A percentile compares a stretch with the other conserved stretches of the same genome.
Conservation (phyloP, 2,113 vertebrate genomes). For the Balaeniceps rex region DNA sequence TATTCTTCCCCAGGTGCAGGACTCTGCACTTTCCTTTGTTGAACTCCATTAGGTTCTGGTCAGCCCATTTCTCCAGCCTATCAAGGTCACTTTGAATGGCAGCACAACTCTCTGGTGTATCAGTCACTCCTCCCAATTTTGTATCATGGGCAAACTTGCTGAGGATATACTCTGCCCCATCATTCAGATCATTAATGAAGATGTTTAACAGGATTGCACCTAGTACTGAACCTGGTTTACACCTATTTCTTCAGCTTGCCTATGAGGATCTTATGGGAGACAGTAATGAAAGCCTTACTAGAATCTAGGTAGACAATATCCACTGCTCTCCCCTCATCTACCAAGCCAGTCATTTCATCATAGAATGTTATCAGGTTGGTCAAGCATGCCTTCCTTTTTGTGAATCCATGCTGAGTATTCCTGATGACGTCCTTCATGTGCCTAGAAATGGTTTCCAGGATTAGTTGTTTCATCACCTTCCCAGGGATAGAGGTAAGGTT, state of each 20-base stretch:
- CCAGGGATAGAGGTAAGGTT: not conserved
- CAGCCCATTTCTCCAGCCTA: not conserved
- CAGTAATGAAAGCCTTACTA: not conserved
- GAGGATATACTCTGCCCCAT: not conserved
- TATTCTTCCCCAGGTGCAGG: not conserved
- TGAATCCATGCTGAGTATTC: not conserved
- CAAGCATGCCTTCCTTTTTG: fast-evolving
- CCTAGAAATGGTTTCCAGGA: not conserved
- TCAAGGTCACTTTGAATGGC: not conserved
- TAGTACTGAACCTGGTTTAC: not conserved
- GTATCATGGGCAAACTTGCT: not conserved
- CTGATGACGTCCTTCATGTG: not conserved
- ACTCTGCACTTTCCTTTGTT: not conserved
- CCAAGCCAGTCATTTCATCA: not conserved
- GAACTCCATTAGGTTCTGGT: not conserved
- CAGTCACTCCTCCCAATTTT: not conserved
- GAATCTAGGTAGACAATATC: not conserved
- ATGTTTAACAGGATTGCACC: not conserved
- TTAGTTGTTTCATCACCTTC: not conserved
- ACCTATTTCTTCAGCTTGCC: not conserved
- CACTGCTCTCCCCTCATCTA: not conserved
- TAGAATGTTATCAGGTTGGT: not conserved
- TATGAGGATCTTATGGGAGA: not conserved
- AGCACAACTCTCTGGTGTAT: not conserved
- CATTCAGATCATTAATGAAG: not conserved